Evolutionary conservation across 2,797 vertebrate genomes (phyloP).

Genomic region (Sebastes variabilis): DNA sequence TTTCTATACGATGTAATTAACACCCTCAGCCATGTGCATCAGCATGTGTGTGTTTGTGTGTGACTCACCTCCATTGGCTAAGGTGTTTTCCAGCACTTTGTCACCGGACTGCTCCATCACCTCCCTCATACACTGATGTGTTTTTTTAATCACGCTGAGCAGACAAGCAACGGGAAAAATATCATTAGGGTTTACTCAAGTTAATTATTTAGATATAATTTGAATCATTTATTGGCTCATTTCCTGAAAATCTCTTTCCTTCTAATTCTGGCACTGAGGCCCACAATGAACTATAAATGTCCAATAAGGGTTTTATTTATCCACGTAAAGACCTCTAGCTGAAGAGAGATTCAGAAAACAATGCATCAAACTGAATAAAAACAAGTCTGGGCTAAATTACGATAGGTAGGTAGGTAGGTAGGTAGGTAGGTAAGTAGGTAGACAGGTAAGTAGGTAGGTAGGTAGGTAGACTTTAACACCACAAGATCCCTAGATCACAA

Average conservation of each 20-base stretch:
- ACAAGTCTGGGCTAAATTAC: not conserved
- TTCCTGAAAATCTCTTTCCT: not conserved
- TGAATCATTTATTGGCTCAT: not conserved
- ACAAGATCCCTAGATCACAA: no score
- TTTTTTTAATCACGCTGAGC: conserved; percentile 88
- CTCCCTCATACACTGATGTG: conserved; percentile 89
- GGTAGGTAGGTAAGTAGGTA: no score
- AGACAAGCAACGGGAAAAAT: not conserved
- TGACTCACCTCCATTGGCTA: conserved; percentile 89
- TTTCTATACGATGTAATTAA: conserved; percentile 43
- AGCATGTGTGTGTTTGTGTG: not conserved
- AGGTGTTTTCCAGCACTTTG: conserved; percentile 88
- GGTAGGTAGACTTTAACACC: no score
- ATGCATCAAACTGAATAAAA: not conserved
- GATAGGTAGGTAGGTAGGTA: no score
- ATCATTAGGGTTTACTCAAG: not conserved
- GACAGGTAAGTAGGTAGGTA: no score
- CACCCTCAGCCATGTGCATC: not conserved
- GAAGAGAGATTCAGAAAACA: not conserved
- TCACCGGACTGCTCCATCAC: conserved; percentile 90
- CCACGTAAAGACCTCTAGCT: not conserved
- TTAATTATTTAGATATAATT: not conserved
- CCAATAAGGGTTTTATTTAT: not conserved
- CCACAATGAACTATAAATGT: not conserved
- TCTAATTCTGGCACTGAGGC: not conserved